phyloP scores from a whole-genome alignment of 2,888 invertebrate species.

The Megamerina dolium region DNA sequence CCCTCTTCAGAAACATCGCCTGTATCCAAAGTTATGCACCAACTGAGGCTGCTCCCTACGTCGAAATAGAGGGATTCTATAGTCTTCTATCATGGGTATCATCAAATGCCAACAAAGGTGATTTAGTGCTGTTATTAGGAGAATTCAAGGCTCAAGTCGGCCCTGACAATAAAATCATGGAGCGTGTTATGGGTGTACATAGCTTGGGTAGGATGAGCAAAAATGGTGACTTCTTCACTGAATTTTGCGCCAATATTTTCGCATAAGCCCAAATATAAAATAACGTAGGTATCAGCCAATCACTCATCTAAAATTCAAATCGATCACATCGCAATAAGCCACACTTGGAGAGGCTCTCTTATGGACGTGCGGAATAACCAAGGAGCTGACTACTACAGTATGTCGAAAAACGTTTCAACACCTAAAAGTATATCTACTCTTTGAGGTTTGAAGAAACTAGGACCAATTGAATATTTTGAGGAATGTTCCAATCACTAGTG shows the following conservation, averaged over 20 bases:
- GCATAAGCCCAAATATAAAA: conserved; percentile 6
- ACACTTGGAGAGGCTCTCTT: too few relatives aligned
- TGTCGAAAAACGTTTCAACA: too few relatives aligned
- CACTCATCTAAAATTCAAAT: conserved; percentile 7
- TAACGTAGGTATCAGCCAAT: conserved; percentile 6
- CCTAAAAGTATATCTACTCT: too few relatives aligned
- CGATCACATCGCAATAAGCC: conserved; percentile 4
- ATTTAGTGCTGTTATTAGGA: not conserved
- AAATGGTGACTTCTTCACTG: conserved; percentile 6
- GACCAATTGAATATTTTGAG: too few relatives aligned
- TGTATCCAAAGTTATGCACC: conserved; percentile 5
- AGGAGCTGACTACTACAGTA: too few relatives aligned
- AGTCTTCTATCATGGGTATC: not conserved
- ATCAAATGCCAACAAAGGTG: not conserved
- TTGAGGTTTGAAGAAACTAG: too few relatives aligned
- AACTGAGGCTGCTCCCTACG: not conserved
- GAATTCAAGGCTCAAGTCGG: conserved; percentile 31
- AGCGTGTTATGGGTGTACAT: conserved; percentile 9
- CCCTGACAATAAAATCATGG: conserved; percentile 4
- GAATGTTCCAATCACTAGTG: too few relatives aligned
- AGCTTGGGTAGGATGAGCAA: conserved; percentile 5
- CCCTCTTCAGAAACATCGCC: too few relatives aligned
- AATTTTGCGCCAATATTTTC: conserved; percentile 4
- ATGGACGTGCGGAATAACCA: too few relatives aligned
- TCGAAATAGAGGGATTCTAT: not conserved